A percentile compares a stretch with the other conserved stretches of the same genome.
phyloP scores from a whole-genome alignment of 2,113 vertebrate species.

The Buteo buteo region DNA sequence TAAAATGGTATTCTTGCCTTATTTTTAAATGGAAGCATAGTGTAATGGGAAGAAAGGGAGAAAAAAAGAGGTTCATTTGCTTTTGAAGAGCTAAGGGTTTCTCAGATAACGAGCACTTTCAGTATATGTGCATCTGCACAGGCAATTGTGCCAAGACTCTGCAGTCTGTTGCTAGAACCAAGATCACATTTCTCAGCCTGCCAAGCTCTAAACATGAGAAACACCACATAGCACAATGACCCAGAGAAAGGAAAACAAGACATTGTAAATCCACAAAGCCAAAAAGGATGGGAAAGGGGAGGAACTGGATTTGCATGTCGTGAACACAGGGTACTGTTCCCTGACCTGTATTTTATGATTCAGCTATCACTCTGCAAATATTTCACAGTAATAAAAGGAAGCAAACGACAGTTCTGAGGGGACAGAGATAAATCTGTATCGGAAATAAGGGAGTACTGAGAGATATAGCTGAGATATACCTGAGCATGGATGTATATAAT shows the following conservation, averaged over 20 bases:
- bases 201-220: background rate
- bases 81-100: background rate
- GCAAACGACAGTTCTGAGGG: background rate
- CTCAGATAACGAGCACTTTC: background rate
- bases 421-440: background rate
- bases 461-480: background rate
- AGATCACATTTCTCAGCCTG: background rate
- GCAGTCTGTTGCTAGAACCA: background rate
- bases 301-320: background rate
- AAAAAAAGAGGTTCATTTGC: background rate
- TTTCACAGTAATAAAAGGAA: background rate
- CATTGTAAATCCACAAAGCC: background rate
- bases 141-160: background rate
- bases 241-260: background rate
- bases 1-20: background rate
- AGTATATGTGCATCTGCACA: background rate
- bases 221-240: background rate
- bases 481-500: background rate
- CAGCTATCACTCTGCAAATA: background rate
- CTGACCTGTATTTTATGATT: background rate
- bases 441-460: background rate
- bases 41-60: background rate
- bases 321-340: background rate
- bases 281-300: background rate
- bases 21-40: background rate